Evolutionary conservation across 2,888 invertebrate genomes (phyloP), one percentile per base, ranked within the genome.

Genomic region (Tetanocera ferruginea): DNA sequence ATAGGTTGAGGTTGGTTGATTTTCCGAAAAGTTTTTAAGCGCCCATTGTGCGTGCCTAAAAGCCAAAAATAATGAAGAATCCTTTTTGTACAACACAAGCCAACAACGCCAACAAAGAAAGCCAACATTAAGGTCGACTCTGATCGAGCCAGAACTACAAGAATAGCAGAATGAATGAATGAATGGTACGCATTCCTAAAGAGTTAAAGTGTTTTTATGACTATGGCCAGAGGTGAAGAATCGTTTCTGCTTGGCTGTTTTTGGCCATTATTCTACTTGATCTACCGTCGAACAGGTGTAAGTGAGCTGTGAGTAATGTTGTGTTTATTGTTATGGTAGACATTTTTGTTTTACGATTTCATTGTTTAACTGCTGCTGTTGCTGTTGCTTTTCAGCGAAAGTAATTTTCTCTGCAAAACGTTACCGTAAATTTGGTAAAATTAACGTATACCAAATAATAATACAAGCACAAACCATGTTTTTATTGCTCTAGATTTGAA

Each of bases 241-340:
- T 28, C 23, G 37, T 14, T 72, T 19, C 23, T 57, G 34, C 34
- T 51, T 25, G 23, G 49, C 49, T 23, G 69, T 51, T 62, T 43
- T 43, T 60, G 49, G 62, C 49, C 43, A 73, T 73, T 73, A 73
- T 28, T 62, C 25, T 43, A 14, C 73, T 62, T 73, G 73, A 73
- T 62, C 73, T 73, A 49, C 62, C 62, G 73, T 62, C 73, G 73
- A 73, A 73, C 73, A 73, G 73, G 73, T 73, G 73, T 62, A 49
- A 60, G 60, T 60, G 73, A 73, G 73, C 73, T 43, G 60, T 60
- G 73, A 60, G 73, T 73, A 49, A 73, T 73, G 73, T 60, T 37
- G 62, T 73, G 73, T 73, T 73, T 73, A 73, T 73, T 60, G 62
- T 62, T 73, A 60, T 49, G 73, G 60, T 49, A 60, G 73, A 62